Conservation (phyloP, 1,140 invertebrate species). For the Mizuhopecten yessoensis region DNA sequence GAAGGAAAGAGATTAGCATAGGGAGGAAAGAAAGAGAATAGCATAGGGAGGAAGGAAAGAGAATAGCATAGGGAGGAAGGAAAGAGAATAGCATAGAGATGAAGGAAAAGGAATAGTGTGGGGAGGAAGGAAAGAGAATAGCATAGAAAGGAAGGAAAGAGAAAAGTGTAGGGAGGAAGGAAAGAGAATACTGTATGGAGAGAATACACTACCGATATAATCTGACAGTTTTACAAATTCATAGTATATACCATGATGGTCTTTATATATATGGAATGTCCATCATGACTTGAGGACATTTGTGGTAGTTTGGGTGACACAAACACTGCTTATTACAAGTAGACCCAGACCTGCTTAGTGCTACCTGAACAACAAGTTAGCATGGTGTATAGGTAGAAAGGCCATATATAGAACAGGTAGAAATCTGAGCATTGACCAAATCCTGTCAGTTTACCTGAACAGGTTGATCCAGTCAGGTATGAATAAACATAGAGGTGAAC, state of each 20-base stretch:
- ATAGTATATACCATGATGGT: not conserved
- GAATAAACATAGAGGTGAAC: conserved; percentile 6
- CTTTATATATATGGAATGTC: not conserved
- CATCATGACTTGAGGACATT: conserved; percentile 1
- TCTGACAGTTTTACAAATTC: no score
- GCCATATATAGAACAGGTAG: conserved; percentile 38
- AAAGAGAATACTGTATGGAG: no score
- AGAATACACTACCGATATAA: no score
- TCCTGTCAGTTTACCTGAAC: conserved; percentile 32
- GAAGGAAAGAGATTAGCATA: no score
- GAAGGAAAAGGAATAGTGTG: no score
- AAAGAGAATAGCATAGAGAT: no score
- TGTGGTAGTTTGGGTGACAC: not conserved
- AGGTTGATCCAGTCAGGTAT: conserved; percentile 23
- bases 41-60: no score
- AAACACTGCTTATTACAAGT: not conserved
- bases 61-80: no score
- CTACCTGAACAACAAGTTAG: not conserved
- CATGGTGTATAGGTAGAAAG: not conserved
- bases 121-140: no score
- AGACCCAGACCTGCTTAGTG: not conserved
- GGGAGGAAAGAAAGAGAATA: no score
- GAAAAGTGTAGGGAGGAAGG: no score
- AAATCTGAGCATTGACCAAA: conserved; percentile 19
- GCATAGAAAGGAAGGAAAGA: no score